These are phyloP conservation scores for Imbricaverruca yamaguchii DNA, from an alignment of 2,888 invertebrate genomes.

Conservation along the genomic window DNA sequence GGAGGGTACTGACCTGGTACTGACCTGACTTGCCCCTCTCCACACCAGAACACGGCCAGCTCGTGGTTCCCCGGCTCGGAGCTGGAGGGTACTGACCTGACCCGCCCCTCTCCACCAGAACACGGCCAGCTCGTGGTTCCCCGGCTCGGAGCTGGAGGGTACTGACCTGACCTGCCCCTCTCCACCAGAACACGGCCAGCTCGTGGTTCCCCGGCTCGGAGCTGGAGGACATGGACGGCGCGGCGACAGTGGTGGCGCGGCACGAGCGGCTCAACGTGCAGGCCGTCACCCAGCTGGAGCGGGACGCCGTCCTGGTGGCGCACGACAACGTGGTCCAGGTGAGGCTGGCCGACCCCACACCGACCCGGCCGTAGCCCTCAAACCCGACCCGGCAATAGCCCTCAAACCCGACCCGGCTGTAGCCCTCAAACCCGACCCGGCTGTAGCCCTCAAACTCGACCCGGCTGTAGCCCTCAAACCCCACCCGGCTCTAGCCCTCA, in stretches of 20 bases:
- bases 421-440: no score
- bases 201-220: constrained; percentile 28
- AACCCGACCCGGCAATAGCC: no score
- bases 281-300: constrained; percentile 60
- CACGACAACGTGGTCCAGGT: no score
- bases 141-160: constrained; percentile 15
- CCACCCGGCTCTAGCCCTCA: no score
- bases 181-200: constrained; percentile 29
- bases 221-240: constrained; percentile 30
- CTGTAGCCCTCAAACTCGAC: no score
- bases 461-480: no score
- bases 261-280: constrained; percentile 65
- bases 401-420: no score
- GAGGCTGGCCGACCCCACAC: no score
- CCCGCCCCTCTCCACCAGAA: constrained; percentile 21
- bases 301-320: no score
- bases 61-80: constrained; percentile 27
- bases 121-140: constrained; percentile 31
- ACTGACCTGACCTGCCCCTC: constrained; percentile 24
- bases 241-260: constrained; percentile 30
- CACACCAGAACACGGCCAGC: constrained; percentile 29
- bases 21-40: background rate
- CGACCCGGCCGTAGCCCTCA: no score
- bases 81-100: background rate
- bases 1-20: background rate